Evolutionary conservation across 2,113 vertebrate genomes (phyloP), one percentile per base, ranked within the genome.

Genomic region (Pampusana beccarii): DNA sequence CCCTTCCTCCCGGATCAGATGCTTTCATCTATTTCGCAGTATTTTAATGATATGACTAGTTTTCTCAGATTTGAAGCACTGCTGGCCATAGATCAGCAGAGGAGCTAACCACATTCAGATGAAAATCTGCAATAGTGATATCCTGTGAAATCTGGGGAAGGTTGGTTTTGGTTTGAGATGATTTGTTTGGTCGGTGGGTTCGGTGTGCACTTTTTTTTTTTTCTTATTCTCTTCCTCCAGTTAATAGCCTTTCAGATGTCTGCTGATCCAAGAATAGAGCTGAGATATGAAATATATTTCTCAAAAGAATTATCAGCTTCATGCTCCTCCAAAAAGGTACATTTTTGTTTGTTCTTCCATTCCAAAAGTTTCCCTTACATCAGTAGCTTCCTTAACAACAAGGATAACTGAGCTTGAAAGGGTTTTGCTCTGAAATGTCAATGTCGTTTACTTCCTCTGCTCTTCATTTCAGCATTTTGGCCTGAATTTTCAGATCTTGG

Each of bases 391-490:
- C 80, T 87, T 91, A 91, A 95, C 57, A 92, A 82, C 15, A 74
- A 33, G 33, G 25, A 88, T 86, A 94, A 92, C 80, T 4, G 21
- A 86, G 69, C 69, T 88, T 96, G 93, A 96, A 91, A 93, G 50
- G 57, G 46, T 64, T 95, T 90, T 95, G 33, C 53, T 95, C 77
- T 72, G 57, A 94, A 91, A 69, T 93, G 65, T 91, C 80, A 88
- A 5, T 34, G 83, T 75, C 89, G 65, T 93, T 93, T 95, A 92
- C 70, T 87, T 93, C 50, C 50, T 80, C 74, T 93, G 86, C 69
- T 93, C 69, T 92, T 94, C 61, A 84, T 88, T 95, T 91, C 80
- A 82, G 66, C 25, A 38, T 87, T 89, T 83, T 91, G 86, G 83
- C 33, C 62, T 70, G 70, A 85, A 88, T 93, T 91, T 93, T 93